A percentile compares a stretch with the other conserved stretches of the same genome.
Conservation (phyloP, 2,797 vertebrate genomes). For the Apogon hyalosoma region DNA sequence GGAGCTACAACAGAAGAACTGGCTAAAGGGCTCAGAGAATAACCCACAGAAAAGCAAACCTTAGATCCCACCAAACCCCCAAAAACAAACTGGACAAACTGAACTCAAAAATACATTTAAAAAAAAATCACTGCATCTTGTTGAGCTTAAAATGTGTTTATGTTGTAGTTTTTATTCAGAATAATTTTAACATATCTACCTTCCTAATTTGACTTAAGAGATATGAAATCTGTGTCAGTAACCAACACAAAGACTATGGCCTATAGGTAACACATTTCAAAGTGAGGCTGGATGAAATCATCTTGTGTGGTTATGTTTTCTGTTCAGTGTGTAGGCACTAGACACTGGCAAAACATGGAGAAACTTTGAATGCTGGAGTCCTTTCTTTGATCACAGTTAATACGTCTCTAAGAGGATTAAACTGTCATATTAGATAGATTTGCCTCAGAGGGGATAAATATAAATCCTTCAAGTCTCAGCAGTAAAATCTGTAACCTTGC, state of each 20-base stretch:
- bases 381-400: constrained; percentile 77
- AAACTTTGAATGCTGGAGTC: constrained; percentile 53
- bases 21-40: no score
- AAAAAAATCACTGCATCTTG: no score
- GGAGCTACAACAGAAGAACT: no score
- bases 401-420: constrained; percentile 74
- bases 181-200: no score
- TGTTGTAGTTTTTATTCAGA: no score
- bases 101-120: no score
- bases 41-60: no score
- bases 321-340: constrained; percentile 34
- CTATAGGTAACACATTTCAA: constrained; percentile 1
- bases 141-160: not conserved
- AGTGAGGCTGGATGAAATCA: constrained; percentile 19
- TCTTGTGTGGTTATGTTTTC: constrained; percentile 33
- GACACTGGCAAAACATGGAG: constrained; percentile 30
- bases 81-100: no score
- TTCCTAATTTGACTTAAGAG: constrained; percentile 1
- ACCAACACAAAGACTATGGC: constrained; percentile 1
- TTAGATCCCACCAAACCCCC: no score
- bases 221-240: not conserved
- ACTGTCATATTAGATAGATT: constrained; percentile 77
- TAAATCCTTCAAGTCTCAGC: constrained; percentile 69
- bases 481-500: constrained; percentile 62
- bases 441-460: constrained; percentile 69